phyloP scores from a whole-genome alignment of 92 coral and sea anemone genomes.

The Hydrozoanthus gracilis region DNA sequence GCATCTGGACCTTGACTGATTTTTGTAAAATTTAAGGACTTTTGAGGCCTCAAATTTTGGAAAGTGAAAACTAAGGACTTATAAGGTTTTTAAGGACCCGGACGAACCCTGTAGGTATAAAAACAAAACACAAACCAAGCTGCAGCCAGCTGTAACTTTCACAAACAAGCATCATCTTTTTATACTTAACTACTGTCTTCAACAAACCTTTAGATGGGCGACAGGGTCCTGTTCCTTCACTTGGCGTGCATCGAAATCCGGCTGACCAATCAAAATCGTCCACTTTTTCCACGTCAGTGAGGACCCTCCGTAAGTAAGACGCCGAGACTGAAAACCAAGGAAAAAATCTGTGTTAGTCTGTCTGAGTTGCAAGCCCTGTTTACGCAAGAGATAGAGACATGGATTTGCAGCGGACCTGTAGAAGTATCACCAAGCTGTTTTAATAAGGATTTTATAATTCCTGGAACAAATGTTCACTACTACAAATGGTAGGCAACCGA shows the following conservation, averaged over 20 bases:
- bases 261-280: conserved; percentile 18
- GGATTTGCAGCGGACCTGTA: background rate
- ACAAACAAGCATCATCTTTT: too few species aligned
- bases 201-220: background rate
- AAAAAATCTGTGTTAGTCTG: background rate
- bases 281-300: background rate
- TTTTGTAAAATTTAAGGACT: too few species aligned
- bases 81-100: too few species aligned
- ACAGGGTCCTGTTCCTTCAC: conserved; percentile 29
- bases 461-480: background rate
- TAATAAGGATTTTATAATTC: background rate
- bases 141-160: too few species aligned
- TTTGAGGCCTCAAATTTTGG: too few species aligned
- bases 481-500: background rate
- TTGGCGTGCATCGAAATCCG: conserved; percentile 19
- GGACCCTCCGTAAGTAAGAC: background rate
- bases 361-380: too few species aligned
- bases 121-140: too few species aligned
- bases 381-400: background rate
- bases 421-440: too few species aligned
- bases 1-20: too few species aligned
- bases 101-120: too few species aligned
- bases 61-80: too few species aligned
- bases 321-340: background rate
- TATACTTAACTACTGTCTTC: too few species aligned